phyloP scores from a whole-genome alignment of 1,140 invertebrate species.

The Nephotettix cincticeps region DNA sequence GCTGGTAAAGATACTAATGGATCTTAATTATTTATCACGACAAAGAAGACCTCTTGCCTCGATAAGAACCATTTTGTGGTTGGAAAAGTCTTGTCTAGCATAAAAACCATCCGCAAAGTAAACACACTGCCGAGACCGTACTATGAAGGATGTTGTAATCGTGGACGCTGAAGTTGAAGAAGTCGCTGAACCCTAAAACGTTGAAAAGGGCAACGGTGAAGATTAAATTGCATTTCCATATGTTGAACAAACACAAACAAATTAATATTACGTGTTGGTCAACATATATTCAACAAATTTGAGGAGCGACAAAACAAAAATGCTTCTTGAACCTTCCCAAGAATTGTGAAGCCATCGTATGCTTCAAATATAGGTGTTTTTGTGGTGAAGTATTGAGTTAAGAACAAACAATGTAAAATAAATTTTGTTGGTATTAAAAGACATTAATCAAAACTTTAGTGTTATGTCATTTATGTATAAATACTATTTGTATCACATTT shows the following conservation, averaged over 20 bases:
- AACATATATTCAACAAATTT: neutral
- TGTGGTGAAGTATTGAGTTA: too few relatives aligned
- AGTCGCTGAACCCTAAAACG: slow-evolving; percentile 74
- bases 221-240: slow-evolving; percentile 25
- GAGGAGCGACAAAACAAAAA: too few relatives aligned
- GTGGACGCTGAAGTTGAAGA: slow-evolving; percentile 66
- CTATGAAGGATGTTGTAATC: slow-evolving; percentile 78
- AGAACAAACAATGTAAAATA: too few relatives aligned
- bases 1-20: slow-evolving; percentile 97
- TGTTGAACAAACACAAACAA: slow-evolving; percentile 1
- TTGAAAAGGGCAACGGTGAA: slow-evolving; percentile 75
- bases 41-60: slow-evolving; percentile 89
- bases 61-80: slow-evolving; percentile 98
- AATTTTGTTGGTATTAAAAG: too few relatives aligned
- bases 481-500: too few relatives aligned
- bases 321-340: too few relatives aligned
- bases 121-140: slow-evolving; percentile 76
- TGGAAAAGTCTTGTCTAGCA: slow-evolving; percentile 89
- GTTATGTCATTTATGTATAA: too few relatives aligned
- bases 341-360: too few relatives aligned
- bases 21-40: slow-evolving; percentile 97
- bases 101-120: slow-evolving; percentile 85
- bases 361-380: too few relatives aligned
- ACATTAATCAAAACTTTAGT: too few relatives aligned
- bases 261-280: neutral